Conservation (phyloP, 64 coral and sea anemone species). For the Trachythela sp. region DNA sequence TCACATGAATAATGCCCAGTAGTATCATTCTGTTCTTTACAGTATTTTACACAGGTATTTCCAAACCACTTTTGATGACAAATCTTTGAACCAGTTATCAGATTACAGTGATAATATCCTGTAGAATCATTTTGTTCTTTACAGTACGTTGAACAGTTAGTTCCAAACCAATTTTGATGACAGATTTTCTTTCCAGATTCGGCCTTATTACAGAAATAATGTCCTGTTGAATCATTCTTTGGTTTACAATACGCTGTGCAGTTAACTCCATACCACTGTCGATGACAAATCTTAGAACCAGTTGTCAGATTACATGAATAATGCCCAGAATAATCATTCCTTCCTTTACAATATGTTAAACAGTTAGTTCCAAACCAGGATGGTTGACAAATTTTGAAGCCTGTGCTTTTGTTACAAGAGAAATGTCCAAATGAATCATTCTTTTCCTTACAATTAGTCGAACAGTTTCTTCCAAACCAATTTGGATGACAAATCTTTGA, state of each 20-base stretch:
- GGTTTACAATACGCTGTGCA: slow-evolving; percentile 9
- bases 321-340: slow-evolving; percentile 14
- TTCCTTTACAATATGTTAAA: neutral
- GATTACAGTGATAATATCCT: too few relatives aligned
- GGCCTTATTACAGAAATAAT: neutral
- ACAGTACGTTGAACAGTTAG: neutral
- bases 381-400: neutral
- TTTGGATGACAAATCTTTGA: neutral
- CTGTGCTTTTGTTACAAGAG: neutral
- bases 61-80: too few relatives aligned
- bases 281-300: slow-evolving; percentile 30
- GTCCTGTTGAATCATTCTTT: slow-evolving; percentile 30
- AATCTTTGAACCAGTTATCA: too few relatives aligned
- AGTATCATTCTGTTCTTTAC: neutral
- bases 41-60: neutral
- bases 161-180: neutral
- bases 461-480: neutral
- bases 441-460: neutral
- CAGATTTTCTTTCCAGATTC: neutral
- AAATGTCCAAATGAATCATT: too few relatives aligned
- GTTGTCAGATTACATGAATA: slow-evolving; percentile 31
- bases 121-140: too few relatives aligned
- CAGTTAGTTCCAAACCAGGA: neutral
- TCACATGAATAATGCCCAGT: neutral
- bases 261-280: slow-evolving; percentile 23